phyloP scores from a whole-genome alignment of 2,113 vertebrate species.

The Callocephalon fimbriatum region DNA sequence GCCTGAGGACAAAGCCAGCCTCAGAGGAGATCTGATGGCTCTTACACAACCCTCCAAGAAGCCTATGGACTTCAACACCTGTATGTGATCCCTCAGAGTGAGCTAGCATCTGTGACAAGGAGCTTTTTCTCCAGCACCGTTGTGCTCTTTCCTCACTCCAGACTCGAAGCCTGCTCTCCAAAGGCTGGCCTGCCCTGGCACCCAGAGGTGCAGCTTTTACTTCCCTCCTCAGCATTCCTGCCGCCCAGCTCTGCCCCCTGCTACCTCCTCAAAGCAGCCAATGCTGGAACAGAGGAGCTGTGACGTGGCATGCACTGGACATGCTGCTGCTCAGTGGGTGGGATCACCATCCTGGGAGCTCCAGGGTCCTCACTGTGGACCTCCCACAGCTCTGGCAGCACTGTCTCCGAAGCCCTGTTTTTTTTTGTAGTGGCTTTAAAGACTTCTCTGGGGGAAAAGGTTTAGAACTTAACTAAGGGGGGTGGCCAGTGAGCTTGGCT shows the following conservation, averaged over 20 bases:
- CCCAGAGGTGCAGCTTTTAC: background rate
- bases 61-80: background rate
- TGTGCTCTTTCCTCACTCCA: background rate
- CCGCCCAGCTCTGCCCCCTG: background rate
- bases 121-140: background rate
- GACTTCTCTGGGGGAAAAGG: background rate
- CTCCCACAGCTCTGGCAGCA: background rate
- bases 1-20: background rate
- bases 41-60: background rate
- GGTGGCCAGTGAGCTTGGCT: background rate
- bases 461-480: background rate
- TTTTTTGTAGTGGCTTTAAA: background rate
- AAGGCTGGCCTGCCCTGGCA: background rate
- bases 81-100: background rate
- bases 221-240: background rate
- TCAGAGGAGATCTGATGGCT: background rate
- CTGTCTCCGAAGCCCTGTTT: background rate
- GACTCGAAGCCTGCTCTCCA: background rate
- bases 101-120: background rate
- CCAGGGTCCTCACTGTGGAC: background rate
- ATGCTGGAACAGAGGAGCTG: rapidly evolving
- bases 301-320: rapidly evolving
- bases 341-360: background rate
- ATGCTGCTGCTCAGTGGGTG: background rate
- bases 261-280: background rate